phyloP scores from a whole-genome alignment of 2,797 vertebrate genomes.

The Pangasius mekongensis region DNA sequence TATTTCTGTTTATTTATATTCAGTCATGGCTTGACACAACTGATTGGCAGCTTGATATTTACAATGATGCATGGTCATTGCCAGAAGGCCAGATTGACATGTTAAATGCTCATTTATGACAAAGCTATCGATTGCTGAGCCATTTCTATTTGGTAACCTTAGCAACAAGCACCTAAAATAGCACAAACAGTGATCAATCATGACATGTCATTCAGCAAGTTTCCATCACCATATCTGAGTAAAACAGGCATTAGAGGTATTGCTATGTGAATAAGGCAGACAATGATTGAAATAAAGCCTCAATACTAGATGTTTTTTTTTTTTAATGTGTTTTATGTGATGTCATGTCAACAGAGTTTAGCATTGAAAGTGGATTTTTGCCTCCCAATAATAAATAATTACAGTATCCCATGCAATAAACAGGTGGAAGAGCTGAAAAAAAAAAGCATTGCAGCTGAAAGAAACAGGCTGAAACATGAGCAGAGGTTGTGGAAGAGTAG shows the following conservation, averaged over 20 bases:
- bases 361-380: not conserved
- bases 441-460: not conserved
- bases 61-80: constrained; percentile 24
- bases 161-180: constrained; percentile 41
- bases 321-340: not conserved
- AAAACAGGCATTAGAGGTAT: not conserved
- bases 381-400: not conserved
- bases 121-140: constrained; percentile 34
- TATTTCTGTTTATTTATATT: not conserved
- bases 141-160: constrained; percentile 33
- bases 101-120: constrained; percentile 46
- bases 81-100: constrained; percentile 18
- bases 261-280: not conserved
- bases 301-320: not conserved
- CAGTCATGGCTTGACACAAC: not conserved
- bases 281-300: not conserved
- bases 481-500: constrained; percentile 2
- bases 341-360: not conserved
- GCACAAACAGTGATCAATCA: constrained; percentile 32
- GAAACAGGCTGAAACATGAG: not conserved
- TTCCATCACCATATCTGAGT: not conserved
- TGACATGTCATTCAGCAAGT: constrained; percentile 15
- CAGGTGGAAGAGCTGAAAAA: not conserved
- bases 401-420: not conserved
- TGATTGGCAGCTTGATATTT: constrained; percentile 31